These are phyloP conservation scores for Apostichopus japonicus DNA, from an alignment of 35 echinoderm and acorn worm species.

Conservation along the genomic window DNA sequence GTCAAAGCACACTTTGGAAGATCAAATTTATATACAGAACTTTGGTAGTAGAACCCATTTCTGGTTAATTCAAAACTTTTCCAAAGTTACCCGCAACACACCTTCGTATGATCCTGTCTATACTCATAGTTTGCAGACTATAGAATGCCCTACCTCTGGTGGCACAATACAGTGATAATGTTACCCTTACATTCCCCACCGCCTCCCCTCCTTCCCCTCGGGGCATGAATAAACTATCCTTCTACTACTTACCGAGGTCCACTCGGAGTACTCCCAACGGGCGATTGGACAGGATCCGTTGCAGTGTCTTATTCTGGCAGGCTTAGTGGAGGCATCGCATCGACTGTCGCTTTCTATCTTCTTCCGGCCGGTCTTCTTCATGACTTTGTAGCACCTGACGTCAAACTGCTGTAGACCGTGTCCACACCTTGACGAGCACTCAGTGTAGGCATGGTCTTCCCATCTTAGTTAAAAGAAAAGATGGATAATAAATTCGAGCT, in stretches of 20 bases:
- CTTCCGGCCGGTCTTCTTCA: slow-evolving; percentile 34
- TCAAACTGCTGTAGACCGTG: slow-evolving; percentile 40
- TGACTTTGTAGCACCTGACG: slow-evolving; percentile 39
- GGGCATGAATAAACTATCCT: neutral
- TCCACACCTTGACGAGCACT: slow-evolving; percentile 48
- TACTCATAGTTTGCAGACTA: too few species aligned
- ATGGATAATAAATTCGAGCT: too few species aligned
- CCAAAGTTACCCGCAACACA: too few species aligned
- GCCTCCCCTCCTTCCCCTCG: too few species aligned
- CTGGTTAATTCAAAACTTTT: too few species aligned
- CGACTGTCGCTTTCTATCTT: slow-evolving; percentile 15
- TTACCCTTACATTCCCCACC: too few species aligned
- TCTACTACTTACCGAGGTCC: slow-evolving; percentile 16
- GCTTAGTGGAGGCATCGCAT: neutral
- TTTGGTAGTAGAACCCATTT: too few species aligned
- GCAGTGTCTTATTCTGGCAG: slow-evolving; percentile 2
- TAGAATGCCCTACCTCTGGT: too few species aligned
- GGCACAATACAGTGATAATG: too few species aligned
- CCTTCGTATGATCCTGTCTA: too few species aligned
- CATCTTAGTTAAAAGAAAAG: neutral
- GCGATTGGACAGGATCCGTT: slow-evolving; percentile 25
- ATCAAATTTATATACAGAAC: too few species aligned
- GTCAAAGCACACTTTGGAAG: too few species aligned
- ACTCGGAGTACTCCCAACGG: slow-evolving; percentile 47
- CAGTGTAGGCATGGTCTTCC: slow-evolving; percentile 20